Evolutionary conservation across 2,113 vertebrate genomes (phyloP), one percentile per base, ranked within the genome.

Genomic region (Zosterops hypoxanthus): DNA sequence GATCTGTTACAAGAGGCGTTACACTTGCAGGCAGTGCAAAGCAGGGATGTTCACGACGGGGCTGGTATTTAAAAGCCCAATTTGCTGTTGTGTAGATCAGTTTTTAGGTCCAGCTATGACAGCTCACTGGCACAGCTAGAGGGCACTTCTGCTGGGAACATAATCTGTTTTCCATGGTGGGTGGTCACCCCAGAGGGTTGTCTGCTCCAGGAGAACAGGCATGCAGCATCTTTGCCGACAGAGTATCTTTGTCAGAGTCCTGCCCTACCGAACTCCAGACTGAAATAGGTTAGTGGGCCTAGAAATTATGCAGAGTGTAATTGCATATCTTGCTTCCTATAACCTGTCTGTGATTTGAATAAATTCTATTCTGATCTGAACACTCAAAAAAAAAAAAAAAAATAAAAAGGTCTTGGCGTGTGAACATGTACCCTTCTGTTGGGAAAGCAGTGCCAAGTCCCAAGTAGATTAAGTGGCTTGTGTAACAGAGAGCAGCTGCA

Each of bases 211-310:
- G 61, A 64, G 49, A 68, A 19, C 16, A 60, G 57, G 2, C 42
- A 2, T 8, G 8, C 23, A 29, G 57, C n/a, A 12, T 52, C 69
- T 65, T 31, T 61, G 64, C 49, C 7, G 3, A 9, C 2, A 1
- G 5, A 9, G 33, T 24, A 6, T 63, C 36, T 44, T 52, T 56
- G 72, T 86, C 68, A 34, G 59, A n/a, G 25, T 87, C 53, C 13
- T 44, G 6, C 46, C 39, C 70, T 65, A 70, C 71, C 59, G 34
- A 16, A 24, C 59, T 78, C 42, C 15, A 47, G 71, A 20, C 86
- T 56, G 64, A 95, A 97, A 83, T 90, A 88, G 92, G 91, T 95
- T 93, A 96, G 86, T 97, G 86, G 94, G 91, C 68, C 80, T 95
- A 81, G 88, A 95, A 92, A 90, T 96, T 78, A 92, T 42, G n/a